Conservation (phyloP, 2,888 invertebrate species). For the Chrysina gloriosa region DNA sequence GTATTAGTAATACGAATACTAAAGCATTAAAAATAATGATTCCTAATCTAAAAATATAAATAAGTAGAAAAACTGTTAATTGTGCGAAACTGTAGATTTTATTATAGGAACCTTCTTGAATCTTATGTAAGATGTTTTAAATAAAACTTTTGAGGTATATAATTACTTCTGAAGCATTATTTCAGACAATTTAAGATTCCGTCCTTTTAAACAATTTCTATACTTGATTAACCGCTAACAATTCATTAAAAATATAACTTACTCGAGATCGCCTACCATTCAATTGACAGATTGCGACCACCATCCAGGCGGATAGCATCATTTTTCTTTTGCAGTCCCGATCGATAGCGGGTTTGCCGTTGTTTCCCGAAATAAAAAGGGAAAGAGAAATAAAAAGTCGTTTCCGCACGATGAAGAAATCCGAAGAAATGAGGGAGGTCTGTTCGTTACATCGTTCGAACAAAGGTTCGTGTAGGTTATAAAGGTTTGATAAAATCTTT, state of each 20-base stretch:
- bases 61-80: no score
- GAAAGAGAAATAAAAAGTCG: not conserved
- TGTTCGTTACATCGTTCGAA: not conserved
- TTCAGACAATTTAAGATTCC: not conserved
- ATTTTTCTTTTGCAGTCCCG: slow-evolving; percentile 1
- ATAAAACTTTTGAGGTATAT: no score
- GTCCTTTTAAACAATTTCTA: not conserved
- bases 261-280: not conserved
- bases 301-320: slow-evolving; percentile 3
- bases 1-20: no score
- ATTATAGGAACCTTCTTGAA: no score
- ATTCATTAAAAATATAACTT: not conserved
- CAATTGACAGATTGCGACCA: slow-evolving; percentile 1
- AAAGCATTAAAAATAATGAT: no score
- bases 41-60: no score
- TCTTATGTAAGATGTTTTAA: no score
- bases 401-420: not conserved
- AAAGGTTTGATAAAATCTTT: slow-evolving; percentile 1
- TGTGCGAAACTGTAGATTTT: no score
- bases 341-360: not conserved
- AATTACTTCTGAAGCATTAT: not conserved
- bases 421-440: not conserved
- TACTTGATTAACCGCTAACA: not conserved
- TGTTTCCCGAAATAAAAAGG: slow-evolving; percentile 4
- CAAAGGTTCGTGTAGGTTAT: slow-evolving; percentile 4